phyloP scores from a whole-genome alignment of 2,888 invertebrate genomes.

The Cryptocephalus moraei region DNA sequence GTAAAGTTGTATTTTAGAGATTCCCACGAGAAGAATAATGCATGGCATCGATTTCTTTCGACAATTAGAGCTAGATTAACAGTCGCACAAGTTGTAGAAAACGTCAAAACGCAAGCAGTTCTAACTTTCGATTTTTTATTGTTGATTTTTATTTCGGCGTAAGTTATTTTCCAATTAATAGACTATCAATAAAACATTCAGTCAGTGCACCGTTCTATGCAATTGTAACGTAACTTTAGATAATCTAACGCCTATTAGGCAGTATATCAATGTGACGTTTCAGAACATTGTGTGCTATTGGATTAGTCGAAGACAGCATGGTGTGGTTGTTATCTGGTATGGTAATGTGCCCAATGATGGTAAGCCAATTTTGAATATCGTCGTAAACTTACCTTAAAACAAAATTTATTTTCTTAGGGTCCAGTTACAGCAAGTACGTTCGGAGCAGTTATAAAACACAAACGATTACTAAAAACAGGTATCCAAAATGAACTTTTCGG shows the following conservation, averaged over 20 bases:
- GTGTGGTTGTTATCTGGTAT: conserved; percentile 68
- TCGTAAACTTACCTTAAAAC: not conserved
- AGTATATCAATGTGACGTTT: conserved; percentile 6
- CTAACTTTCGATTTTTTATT: conserved; percentile 70
- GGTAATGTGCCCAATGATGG: conserved; percentile 74
- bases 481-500: conserved; percentile 58
- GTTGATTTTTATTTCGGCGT: conserved; percentile 61
- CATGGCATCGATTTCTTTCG: conserved; percentile 54
- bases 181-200: not conserved
- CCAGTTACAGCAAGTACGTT: conserved; percentile 70
- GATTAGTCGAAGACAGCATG: conserved; percentile 63
- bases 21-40: conserved; percentile 23
- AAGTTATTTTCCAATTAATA: conserved; percentile 17
- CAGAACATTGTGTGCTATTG: conserved; percentile 60
- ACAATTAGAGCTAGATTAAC: conserved; percentile 58
- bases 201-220: not conserved
- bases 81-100: conserved; percentile 60
- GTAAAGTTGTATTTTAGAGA: conserved; percentile 4
- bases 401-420: conserved; percentile 41
- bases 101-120: conserved; percentile 54
- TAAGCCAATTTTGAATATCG: conserved; percentile 26
- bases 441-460: conserved; percentile 59
- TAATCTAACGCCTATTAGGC: not conserved
- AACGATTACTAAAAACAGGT: conserved; percentile 51
- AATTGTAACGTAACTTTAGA: no score